A percentile compares a stretch with the other conserved stretches of the same genome.
These are phyloP conservation scores for Ceyx cyanopectus DNA, from an alignment of 2,113 vertebrate genomes.

Conservation along the genomic window DNA sequence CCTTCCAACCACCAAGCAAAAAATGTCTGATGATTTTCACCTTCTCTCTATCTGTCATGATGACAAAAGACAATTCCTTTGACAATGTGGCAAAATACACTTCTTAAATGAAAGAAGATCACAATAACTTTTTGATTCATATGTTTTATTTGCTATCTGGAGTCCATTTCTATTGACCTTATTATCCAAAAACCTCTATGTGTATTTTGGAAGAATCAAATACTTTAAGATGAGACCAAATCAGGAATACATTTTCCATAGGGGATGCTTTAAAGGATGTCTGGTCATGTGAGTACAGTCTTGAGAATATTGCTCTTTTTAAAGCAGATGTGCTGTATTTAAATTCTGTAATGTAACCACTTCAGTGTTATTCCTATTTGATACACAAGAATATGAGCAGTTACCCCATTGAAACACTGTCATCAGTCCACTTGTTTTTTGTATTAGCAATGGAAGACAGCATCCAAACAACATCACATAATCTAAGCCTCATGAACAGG, in stretches of 20 bases:
- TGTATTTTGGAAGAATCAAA: constrained; percentile 5
- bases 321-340: not conserved
- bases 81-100: constrained; percentile 3
- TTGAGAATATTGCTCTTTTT: not conserved
- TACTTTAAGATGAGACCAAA: not conserved
- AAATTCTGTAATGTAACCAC: not conserved
- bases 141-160: not conserved
- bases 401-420: not conserved
- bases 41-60: not conserved
- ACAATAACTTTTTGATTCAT: not conserved
- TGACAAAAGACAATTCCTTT: constrained; percentile 18
- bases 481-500: not conserved
- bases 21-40: not conserved
- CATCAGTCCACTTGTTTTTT: not conserved
- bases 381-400: not conserved
- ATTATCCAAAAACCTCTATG: not conserved
- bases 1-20: constrained; percentile 13
- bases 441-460: not conserved
- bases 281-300: not conserved
- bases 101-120: not conserved
- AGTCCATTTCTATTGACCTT: constrained; percentile 6
- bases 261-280: not conserved
- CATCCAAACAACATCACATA: not conserved
- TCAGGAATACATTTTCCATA: not conserved
- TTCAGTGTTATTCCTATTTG: not conserved